phyloP scores from a whole-genome alignment of 2,888 invertebrate species.

The Orchestes rusci region DNA sequence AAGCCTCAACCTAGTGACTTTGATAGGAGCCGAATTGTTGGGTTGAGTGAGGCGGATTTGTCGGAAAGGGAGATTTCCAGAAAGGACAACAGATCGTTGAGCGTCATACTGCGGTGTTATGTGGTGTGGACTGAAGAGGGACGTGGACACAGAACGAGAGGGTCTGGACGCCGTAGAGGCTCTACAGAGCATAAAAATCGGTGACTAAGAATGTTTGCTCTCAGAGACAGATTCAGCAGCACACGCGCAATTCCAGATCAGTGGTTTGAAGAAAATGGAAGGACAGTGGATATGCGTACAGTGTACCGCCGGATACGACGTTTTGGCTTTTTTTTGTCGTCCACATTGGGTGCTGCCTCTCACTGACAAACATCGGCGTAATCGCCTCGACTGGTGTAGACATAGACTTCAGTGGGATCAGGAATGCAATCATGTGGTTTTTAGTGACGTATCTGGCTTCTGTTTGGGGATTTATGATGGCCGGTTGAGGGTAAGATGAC shows the following conservation, averaged over 20 bases:
- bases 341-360: too few species aligned
- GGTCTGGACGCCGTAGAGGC: neutral
- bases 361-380: constrained; percentile 6
- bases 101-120: neutral
- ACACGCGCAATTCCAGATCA: neutral
- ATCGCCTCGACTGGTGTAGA: constrained; percentile 3
- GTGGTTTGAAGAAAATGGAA: constrained; percentile 1
- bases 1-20: neutral
- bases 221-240: neutral
- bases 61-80: neutral
- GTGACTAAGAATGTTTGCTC: constrained; percentile 2
- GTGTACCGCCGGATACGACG: neutral
- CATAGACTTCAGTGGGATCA: constrained; percentile 6
- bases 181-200: neutral
- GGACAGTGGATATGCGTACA: neutral
- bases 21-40: neutral
- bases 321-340: neutral
- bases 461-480: neutral
- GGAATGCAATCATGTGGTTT: constrained; percentile 10
- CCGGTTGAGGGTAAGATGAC: neutral
- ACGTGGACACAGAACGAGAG: neutral
- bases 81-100: constrained; percentile 2
- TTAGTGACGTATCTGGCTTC: constrained; percentile 7
- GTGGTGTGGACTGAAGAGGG: neutral
- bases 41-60: neutral